Conservation (phyloP, 2,797 vertebrate genomes). For the Aldrovandia affinis region DNA sequence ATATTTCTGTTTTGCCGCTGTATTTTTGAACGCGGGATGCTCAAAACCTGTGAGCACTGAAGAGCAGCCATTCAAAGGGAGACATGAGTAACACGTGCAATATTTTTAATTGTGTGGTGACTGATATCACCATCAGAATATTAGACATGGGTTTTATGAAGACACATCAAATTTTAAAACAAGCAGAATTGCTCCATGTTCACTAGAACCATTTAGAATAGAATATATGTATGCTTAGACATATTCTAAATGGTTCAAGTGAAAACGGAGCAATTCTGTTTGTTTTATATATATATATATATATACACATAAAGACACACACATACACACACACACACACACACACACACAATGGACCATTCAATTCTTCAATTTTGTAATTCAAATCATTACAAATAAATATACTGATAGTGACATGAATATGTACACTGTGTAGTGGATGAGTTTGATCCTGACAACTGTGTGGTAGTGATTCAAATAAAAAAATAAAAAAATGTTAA, state of each 20-base stretch:
- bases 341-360: too few species aligned
- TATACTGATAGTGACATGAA: neutral
- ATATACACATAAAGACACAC: neutral
- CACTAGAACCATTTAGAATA: neutral
- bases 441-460: neutral
- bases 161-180: neutral
- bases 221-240: too few species aligned
- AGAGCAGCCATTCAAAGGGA: neutral
- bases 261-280: too few species aligned
- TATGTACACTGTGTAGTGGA: neutral
- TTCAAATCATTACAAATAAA: neutral
- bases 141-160: neutral
- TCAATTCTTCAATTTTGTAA: neutral
- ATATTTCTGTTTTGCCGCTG: slow-evolving; percentile 1
- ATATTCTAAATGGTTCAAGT: too few species aligned
- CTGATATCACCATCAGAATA: neutral
- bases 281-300: neutral
- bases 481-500: neutral
- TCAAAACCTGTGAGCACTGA: neutral
- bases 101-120: neutral
- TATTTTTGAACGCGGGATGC: slow-evolving; percentile 10
- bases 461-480: neutral
- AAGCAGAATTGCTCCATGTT: neutral
- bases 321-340: too few species aligned
- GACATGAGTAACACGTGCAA: neutral